Base-by-base conservation (phyloP, 2,797 vertebrate genomes). In the Argentina silus region DNA sequence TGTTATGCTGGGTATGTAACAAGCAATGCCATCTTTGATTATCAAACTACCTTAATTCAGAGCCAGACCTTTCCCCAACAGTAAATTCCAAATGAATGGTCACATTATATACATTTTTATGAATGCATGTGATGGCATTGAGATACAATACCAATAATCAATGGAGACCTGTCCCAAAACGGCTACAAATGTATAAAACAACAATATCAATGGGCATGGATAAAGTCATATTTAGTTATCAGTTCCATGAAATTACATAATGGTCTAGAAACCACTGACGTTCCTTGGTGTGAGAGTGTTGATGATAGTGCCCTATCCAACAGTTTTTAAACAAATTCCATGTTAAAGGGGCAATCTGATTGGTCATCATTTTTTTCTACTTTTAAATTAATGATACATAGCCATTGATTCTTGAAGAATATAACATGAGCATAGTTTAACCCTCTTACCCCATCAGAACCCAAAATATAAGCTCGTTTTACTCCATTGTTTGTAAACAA, bases 11-110 rank as follows among this genome's bases (percentile, higher is more conserved):
- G 62, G 81, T 76, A 78, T 81, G 84, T 84, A 79, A 81, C 83
- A 82, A 85, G 27, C 27, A 1, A 2, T 36, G 27, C 4, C 27
- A 36, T 36, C 27, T 36, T 36, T 36, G 27, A 36, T 36, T 36
- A 36, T 89, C 86, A 74, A 70, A 87, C 89, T 19, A 43, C 4
- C 84, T 78, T 83, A 81, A 80, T 89, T 84, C 81, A 83, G 81
- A 73, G 74, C 85, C 72, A 67, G 66, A 70, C 77, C 78, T 78
- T 75, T 78, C 83, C 79, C 82, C 60, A 42, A 79, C 76, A 84
- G 73, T 23, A 79, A 85, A 85, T 87, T 36, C 1, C 27, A 36
- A 36, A 36, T 36, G 27, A 36, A 0, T 5, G 60, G 73, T 70
- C 81, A 76, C 55, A 47, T 72, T 74, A 2, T 70, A 77, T 72